Conservation (phyloP, 2,113 vertebrate genomes). For the Jacana jacana region DNA sequence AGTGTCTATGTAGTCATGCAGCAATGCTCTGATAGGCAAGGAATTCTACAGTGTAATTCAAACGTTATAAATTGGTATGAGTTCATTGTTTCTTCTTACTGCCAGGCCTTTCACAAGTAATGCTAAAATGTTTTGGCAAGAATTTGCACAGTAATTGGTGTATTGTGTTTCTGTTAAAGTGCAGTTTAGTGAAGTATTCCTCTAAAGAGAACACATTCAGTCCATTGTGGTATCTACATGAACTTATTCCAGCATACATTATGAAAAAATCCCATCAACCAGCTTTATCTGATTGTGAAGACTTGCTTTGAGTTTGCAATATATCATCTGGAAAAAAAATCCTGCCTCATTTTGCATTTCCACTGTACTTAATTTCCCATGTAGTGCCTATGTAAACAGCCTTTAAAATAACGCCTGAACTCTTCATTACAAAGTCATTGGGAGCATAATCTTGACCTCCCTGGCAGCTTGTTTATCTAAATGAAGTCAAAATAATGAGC, state of each 20-base stretch:
- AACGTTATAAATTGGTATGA: background rate
- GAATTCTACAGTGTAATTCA: background rate
- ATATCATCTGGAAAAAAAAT: background rate
- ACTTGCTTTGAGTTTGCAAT: background rate
- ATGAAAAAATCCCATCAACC: background rate
- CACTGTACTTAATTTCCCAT: background rate
- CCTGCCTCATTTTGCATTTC: background rate
- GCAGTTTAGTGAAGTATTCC: background rate
- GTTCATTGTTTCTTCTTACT: background rate
- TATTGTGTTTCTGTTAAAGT: constrained; percentile 31
- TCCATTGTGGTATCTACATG: background rate
- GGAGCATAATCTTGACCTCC: background rate
- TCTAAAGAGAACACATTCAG: background rate
- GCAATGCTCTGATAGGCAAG: background rate
- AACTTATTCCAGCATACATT: constrained; percentile 18
- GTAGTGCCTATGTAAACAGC: background rate
- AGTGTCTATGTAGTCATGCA: background rate
- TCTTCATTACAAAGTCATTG: background rate
- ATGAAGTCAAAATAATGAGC: background rate
- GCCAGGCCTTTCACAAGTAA: constrained; percentile 14
- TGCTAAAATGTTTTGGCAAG: background rate
- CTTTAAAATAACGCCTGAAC: background rate
- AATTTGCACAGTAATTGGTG: constrained; percentile 15
- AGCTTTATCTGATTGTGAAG: background rate
- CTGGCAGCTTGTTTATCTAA: background rate